Evolutionary conservation across 2,113 vertebrate species (phyloP).

Genomic region (Erinaceus europaeus): DNA sequence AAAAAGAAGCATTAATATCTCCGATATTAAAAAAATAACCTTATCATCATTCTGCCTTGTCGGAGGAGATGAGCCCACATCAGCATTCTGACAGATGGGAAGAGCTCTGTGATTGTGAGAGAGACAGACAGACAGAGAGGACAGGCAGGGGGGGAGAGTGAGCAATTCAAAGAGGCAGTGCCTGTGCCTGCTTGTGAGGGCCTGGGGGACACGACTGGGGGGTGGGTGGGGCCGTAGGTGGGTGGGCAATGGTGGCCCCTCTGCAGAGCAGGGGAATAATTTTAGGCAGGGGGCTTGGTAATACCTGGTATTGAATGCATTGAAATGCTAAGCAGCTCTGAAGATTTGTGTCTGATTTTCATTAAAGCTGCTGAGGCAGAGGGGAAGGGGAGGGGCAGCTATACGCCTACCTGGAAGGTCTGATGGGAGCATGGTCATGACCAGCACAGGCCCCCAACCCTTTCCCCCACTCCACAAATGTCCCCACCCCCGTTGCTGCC

Average conservation of each 20-base stretch:
- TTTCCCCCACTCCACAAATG: accelerated
- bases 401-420: conserved; percentile 56
- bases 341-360: conserved; percentile 74
- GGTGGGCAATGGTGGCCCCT: not conserved
- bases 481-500: accelerated
- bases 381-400: conserved; percentile 46
- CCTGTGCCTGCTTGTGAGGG: not conserved
- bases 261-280: conserved; percentile 47
- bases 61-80: conserved; percentile 17
- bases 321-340: conserved; percentile 78
- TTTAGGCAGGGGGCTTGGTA: conserved; percentile 65
- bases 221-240: not conserved
- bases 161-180: not conserved
- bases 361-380: conserved; percentile 63
- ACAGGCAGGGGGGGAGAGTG: not conserved
- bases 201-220: not conserved
- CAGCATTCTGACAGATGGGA: conserved; percentile 9
- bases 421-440: not conserved
- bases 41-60: conserved; percentile 26
- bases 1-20: not conserved
- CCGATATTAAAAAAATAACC: conserved; percentile 47
- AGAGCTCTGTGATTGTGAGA: not conserved
- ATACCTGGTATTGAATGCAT: conserved; percentile 65
- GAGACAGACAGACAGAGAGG: not conserved
- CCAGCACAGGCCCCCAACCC: not conserved